Percentiles rank a stretch among this genome's conserved stretches.
These are phyloP conservation scores for Amphibalanus amphitrite DNA, from an alignment of 1,140 invertebrate species.

Conservation along the genomic window DNA sequence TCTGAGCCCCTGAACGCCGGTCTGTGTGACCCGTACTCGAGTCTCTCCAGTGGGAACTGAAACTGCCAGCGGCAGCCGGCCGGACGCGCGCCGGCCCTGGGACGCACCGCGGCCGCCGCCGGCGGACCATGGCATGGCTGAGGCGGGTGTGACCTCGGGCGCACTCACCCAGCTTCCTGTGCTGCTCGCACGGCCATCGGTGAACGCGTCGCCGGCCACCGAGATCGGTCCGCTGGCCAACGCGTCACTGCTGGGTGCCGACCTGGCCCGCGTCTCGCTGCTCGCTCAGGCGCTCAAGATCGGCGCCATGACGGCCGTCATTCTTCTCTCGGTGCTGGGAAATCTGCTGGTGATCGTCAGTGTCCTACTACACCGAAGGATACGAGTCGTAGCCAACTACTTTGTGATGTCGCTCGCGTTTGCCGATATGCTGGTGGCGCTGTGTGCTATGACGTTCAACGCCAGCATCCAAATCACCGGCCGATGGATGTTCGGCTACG, in stretches of 20 bases:
- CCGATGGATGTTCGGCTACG: slow-evolving; percentile 67
- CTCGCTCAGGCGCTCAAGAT: slow-evolving; percentile 39
- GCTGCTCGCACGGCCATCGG: too few relatives aligned
- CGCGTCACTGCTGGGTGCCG: not conserved
- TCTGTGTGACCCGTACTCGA: too few relatives aligned
- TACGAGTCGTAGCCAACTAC: slow-evolving; percentile 78
- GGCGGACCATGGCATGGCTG: not conserved
- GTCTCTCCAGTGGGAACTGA: too few relatives aligned
- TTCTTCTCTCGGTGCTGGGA: slow-evolving; percentile 65
- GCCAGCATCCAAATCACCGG: slow-evolving; percentile 63
- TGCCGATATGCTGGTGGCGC: slow-evolving; percentile 76
- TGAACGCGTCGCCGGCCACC: not conserved
- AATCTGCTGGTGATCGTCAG: slow-evolving; percentile 70
- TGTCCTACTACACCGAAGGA: slow-evolving; percentile 46
- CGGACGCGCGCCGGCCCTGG: too few relatives aligned
- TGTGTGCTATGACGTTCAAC: slow-evolving; percentile 91
- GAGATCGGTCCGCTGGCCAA: not conserved
- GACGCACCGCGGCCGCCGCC: too few relatives aligned
- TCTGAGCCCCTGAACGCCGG: too few relatives aligned
- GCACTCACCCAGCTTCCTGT: not conserved
- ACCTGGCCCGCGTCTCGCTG: not conserved
- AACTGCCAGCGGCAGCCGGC: too few relatives aligned
- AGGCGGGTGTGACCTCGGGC: not conserved
- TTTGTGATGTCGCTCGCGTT: slow-evolving; percentile 84
- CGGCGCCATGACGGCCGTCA: slow-evolving; percentile 60